phyloP scores from a whole-genome alignment of 1,140 invertebrate genomes.

The Epicauta chinensis region DNA sequence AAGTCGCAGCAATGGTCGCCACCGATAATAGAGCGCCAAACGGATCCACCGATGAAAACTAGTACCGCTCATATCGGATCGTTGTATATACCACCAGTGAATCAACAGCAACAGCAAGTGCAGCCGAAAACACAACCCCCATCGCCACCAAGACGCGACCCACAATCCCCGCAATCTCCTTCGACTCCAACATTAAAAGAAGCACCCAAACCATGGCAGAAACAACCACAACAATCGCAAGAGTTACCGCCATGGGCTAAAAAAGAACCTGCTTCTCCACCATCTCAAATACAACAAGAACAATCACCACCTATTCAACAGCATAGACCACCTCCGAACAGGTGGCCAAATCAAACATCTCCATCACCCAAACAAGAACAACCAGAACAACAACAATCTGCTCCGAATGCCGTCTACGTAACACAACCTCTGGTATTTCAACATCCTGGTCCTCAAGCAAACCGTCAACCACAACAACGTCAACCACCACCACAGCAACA shows the following conservation, averaged over 20 bases:
- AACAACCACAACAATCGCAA: conserved; percentile 26
- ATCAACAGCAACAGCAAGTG: conserved; percentile 31
- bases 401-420: conserved; percentile 32
- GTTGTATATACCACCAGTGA: conserved; percentile 38
- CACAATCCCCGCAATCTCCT: conserved; percentile 43
- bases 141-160: conserved; percentile 47
- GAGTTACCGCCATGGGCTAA: conserved; percentile 36
- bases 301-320: conserved; percentile 28
- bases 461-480: conserved; percentile 22
- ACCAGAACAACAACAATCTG: conserved; percentile 7
- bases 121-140: conserved; percentile 15
- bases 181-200: conserved; percentile 38
- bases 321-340: conserved; percentile 12
- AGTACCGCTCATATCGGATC: conserved; percentile 34
- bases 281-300: conserved; percentile 13
- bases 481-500: conserved; percentile 24
- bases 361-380: not conserved
- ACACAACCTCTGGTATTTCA: conserved; percentile 36
- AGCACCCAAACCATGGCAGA: conserved; percentile 40
- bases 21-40: conserved; percentile 35
- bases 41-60: conserved; percentile 10
- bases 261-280: conserved; percentile 1
- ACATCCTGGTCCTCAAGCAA: conserved; percentile 28
- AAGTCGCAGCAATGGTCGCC: conserved; percentile 44
- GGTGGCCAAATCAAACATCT: conserved; percentile 6